Evolutionary conservation across 2,888 invertebrate genomes (phyloP), one percentile per base, ranked within the genome.

Genomic region (Ryuthela nishihirai): DNA sequence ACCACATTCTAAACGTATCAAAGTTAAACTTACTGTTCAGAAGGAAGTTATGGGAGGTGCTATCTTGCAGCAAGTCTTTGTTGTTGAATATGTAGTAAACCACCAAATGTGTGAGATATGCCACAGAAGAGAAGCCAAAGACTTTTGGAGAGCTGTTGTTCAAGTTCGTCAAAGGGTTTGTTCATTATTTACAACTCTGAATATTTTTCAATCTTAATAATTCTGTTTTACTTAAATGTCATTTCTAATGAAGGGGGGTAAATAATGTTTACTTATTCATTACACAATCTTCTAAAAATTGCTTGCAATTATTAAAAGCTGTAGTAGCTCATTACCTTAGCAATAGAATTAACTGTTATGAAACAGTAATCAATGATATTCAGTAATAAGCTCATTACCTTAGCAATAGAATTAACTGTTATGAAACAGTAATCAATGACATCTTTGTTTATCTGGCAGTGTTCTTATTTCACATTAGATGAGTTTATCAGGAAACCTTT

Each of bases 71-170:
- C 98, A 99, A 77, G 85, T 90, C 3, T 97, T 98, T 72, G 81
- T 95, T 35, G 93, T 99, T 2, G 98, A 99, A 73, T 99, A 87
- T 73, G 83, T 84, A 0, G 82, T 97, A 1, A 85, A 85, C 69
- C 85, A 88, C 77, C 94, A 95, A 74, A 94, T 98, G 90, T 99
- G 99, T 74, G 88, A 90, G 71, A 92, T 94, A 56, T 99, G 99
- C 74, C 97, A 98, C 74, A 83, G 95, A 15, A 83, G 87, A 0
- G 98, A 99, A 75, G 98, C 98, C 0, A 94, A 99, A 74, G 88
- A 99, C 76, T 99, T 84, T 72, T 99, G 99, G 99, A 85, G 88
- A 69, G 92, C 97, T 25, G 76, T 81, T 54, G 85, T 85, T 45
- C 81, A 81, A 71, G 71, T 79, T 39, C 69, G 77, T 63, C 77